These are phyloP conservation scores for Heliothis subflexa DNA, from an alignment of 1,140 invertebrate species.

Conservation along the genomic window DNA sequence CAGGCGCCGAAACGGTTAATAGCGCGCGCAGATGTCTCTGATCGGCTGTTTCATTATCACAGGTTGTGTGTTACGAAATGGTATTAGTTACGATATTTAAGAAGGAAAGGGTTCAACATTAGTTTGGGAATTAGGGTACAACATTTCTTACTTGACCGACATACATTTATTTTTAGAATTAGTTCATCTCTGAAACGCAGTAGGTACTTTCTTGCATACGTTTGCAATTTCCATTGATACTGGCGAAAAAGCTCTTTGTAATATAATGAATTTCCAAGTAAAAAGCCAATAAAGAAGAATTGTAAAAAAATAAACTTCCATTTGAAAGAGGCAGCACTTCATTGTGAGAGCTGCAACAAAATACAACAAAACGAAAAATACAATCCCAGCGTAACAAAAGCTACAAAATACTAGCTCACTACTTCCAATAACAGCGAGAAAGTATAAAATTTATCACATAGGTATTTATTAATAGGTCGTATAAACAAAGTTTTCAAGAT, in stretches of 20 bases:
- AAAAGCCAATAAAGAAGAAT: too few relatives aligned
- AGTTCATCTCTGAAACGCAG: too few relatives aligned
- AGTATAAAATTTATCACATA: conserved; percentile 37
- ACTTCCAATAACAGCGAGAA: not conserved
- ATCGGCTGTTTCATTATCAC: conserved; percentile 50
- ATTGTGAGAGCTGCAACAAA: not conserved
- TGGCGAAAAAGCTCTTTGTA: too few relatives aligned
- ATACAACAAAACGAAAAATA: not conserved
- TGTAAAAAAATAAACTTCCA: too few relatives aligned
- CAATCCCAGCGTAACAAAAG: not conserved
- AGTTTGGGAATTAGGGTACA: not conserved
- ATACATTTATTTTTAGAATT: too few relatives aligned
- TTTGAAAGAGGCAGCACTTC: too few relatives aligned
- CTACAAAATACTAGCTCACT: not conserved
- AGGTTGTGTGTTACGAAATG: conserved; percentile 36
- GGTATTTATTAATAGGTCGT: conserved; percentile 39
- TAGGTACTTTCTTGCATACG: too few relatives aligned
- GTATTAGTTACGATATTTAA: conserved; percentile 24
- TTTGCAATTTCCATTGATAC: too few relatives aligned
- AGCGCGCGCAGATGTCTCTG: conserved; percentile 45
- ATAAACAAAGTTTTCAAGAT: conserved; percentile 48
- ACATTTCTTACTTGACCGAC: not conserved
- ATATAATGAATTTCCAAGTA: too few relatives aligned
- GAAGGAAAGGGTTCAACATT: conserved; percentile 7
- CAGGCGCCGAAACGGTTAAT: conserved; percentile 50